These are phyloP conservation scores for Huso huso DNA, from an alignment of 2,797 vertebrate genomes.

Conservation along the genomic window DNA sequence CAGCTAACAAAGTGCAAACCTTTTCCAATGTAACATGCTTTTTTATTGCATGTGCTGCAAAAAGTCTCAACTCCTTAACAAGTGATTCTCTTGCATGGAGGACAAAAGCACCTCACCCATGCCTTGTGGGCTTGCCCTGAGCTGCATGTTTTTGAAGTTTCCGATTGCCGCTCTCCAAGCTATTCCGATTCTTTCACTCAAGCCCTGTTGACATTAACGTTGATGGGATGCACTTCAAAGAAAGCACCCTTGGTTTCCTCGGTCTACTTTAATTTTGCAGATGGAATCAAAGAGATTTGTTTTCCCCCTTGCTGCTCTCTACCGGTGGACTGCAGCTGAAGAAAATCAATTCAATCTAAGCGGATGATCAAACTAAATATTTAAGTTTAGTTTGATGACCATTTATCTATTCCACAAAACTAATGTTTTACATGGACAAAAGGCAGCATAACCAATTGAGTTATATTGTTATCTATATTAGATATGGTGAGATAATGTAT, in stretches of 20 bases:
- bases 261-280: slow-evolving; percentile 76
- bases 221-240: slow-evolving; percentile 84
- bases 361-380: slow-evolving; percentile 54
- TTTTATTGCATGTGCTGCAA: slow-evolving; percentile 38
- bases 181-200: slow-evolving; percentile 71
- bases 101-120: slow-evolving; percentile 84
- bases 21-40: no score
- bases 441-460: no score
- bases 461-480: no score
- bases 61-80: slow-evolving; percentile 78
- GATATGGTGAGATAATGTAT: no score
- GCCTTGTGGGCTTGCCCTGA: slow-evolving; percentile 89
- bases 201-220: slow-evolving; percentile 65
- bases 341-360: slow-evolving; percentile 67
- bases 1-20: no score
- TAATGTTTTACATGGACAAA: background rate
- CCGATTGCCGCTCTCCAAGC: slow-evolving; percentile 77
- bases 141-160: slow-evolving; percentile 80
- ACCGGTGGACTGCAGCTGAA: slow-evolving; percentile 57
- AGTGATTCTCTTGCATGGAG: slow-evolving; percentile 81
- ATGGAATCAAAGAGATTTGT: slow-evolving; percentile 75
- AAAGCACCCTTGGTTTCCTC: slow-evolving; percentile 62
- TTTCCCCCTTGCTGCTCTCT: slow-evolving; percentile 63
- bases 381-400: slow-evolving; percentile 14
- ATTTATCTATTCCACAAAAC: slow-evolving; percentile 7